Evolutionary conservation across 64 coral and sea anemone genomes (phyloP).

Genomic region (Porites australiensis): DNA sequence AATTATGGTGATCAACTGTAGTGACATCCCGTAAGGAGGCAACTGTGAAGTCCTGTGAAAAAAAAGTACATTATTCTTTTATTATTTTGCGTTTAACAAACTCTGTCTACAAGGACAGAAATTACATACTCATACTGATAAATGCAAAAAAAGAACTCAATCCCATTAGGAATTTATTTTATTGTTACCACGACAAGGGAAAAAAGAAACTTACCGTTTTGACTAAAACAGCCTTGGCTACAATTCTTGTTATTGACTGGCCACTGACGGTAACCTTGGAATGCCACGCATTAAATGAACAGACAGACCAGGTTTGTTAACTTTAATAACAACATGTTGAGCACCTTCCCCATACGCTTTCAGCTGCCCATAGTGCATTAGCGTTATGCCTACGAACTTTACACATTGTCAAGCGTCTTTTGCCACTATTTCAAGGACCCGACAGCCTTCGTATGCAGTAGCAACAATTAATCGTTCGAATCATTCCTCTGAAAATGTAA

Average conservation of each 20-base stretch:
- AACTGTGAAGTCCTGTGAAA: no score
- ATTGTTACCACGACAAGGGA: background rate
- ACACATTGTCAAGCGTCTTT: conserved; percentile 16
- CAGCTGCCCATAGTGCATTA: conserved; percentile 18
- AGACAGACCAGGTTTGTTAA: background rate
- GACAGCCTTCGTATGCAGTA: background rate
- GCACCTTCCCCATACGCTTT: background rate
- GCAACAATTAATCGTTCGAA: background rate
- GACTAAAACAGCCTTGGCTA: background rate
- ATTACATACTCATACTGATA: no score
- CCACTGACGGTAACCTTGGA: background rate
- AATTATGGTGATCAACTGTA: no score
- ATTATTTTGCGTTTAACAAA: no score
- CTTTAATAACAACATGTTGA: no score
- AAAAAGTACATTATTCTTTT: background rate
- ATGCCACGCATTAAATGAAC: background rate
- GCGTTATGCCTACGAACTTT: conserved; percentile 19
- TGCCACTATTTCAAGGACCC: conserved; percentile 5
- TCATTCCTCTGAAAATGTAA: no score
- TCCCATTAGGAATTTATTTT: background rate
- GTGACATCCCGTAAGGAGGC: background rate
- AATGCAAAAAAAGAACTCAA: no score
- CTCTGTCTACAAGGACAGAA: conserved; percentile 1
- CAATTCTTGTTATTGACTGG: background rate
- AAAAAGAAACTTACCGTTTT: background rate